These are phyloP conservation scores for Spizaetus ornatus DNA, from an alignment of 2,113 vertebrate species.

Conservation along the genomic window DNA sequence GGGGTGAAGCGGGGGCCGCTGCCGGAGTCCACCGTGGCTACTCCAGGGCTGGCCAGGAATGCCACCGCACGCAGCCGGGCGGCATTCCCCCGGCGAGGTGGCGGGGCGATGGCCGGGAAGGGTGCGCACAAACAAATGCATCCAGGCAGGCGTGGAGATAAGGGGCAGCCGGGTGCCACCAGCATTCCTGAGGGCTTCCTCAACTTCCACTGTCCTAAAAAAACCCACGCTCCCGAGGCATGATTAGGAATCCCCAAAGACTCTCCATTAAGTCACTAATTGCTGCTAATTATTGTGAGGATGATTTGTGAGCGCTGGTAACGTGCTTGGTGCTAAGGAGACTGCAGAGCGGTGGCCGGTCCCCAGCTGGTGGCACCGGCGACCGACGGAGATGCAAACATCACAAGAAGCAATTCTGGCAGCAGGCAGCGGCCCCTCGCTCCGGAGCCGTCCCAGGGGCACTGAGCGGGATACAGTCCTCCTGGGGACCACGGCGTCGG, in stretches of 20 bases:
- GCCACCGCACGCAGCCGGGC: fast-evolving
- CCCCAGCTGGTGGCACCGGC: background rate
- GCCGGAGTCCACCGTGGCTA: fast-evolving
- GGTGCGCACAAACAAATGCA: background rate
- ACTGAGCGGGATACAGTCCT: fast-evolving
- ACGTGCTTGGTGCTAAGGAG: background rate
- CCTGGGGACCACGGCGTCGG: fast-evolving
- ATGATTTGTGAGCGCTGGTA: background rate
- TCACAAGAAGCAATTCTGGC: background rate
- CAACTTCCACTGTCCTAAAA: constrained; percentile 34
- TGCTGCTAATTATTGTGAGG: constrained; percentile 25
- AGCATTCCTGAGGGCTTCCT: constrained; percentile 37
- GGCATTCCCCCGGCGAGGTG: background rate
- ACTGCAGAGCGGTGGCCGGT: background rate
- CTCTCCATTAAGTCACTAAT: constrained; percentile 51
- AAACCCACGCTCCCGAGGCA: background rate
- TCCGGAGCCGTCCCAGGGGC: background rate
- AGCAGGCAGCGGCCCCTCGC: fast-evolving
- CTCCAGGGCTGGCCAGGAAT: background rate
- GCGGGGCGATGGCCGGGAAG: background rate
- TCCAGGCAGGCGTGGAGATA: background rate
- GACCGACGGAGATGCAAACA: background rate
- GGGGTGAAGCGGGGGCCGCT: fast-evolving
- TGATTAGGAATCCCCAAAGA: constrained; percentile 1
- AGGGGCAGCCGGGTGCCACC: background rate